phyloP scores from a whole-genome alignment of 1,140 invertebrate genomes.

The Aphaenogaster floridana region DNA sequence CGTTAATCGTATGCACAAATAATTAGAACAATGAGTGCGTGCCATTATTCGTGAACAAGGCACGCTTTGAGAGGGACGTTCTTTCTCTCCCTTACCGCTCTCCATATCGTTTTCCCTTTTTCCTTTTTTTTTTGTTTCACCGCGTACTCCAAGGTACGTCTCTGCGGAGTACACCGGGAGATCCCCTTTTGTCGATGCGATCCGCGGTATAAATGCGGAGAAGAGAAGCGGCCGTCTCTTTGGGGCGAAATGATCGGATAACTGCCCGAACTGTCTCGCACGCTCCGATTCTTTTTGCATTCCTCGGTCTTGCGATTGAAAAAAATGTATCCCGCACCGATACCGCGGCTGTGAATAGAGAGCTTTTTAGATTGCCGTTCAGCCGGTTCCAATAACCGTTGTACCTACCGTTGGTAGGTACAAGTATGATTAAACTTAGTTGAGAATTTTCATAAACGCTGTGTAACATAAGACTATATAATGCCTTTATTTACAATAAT shows the following conservation, averaged over 20 bases:
- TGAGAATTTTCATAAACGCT: neutral
- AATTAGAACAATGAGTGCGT: slow-evolving; percentile 86
- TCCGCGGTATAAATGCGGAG: slow-evolving; percentile 67
- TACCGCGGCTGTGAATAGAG: neutral
- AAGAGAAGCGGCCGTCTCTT: slow-evolving; percentile 57
- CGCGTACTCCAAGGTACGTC: slow-evolving; percentile 32
- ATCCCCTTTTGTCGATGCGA: slow-evolving; percentile 76
- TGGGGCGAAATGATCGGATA: slow-evolving; percentile 64
- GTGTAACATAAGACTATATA: neutral
- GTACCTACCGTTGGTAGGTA: neutral
- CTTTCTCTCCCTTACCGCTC: slow-evolving; percentile 44
- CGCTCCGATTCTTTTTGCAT: slow-evolving; percentile 70
- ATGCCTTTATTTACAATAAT: neutral
- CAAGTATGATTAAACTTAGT: neutral
- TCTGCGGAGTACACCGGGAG: slow-evolving; percentile 34
- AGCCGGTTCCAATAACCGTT: neutral
- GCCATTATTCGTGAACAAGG: slow-evolving; percentile 84
- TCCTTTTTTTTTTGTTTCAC: slow-evolving; percentile 60
- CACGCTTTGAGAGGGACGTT: slow-evolving; percentile 80
- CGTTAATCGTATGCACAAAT: slow-evolving; percentile 86
- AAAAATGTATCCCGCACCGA: slow-evolving; percentile 7
- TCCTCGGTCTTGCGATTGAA: slow-evolving; percentile 43
- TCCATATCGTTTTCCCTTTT: slow-evolving; percentile 44
- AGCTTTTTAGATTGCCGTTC: neutral
- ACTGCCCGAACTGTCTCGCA: slow-evolving; percentile 62